A percentile compares a stretch with the other conserved stretches of the same genome.
Evolutionary conservation across 1,140 invertebrate species (phyloP).

Genomic region (Mycetomoellerius zeteki): DNA sequence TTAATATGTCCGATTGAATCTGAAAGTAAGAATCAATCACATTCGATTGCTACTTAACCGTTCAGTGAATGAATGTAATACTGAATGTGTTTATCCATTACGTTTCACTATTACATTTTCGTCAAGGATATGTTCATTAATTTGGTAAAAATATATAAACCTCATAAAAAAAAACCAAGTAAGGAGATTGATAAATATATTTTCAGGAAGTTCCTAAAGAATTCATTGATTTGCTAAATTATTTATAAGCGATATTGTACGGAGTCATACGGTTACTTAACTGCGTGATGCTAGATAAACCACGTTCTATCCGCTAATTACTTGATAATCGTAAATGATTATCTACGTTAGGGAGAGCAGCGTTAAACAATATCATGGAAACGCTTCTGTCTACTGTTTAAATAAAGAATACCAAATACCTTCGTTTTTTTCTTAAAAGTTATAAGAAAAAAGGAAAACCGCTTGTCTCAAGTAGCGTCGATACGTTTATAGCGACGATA

Average conservation of each 20-base stretch:
- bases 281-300: conserved; percentile 13
- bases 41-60: too few relatives aligned
- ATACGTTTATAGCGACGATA: too few relatives aligned
- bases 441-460: not conserved
- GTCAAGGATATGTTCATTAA: not conserved
- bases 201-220: not conserved
- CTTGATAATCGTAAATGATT: conserved; percentile 29
- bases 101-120: not conserved
- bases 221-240: conserved; percentile 16
- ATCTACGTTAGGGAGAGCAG: not conserved
- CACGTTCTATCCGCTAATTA: conserved; percentile 29
- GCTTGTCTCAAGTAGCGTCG: conserved; percentile 22
- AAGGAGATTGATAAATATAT: not conserved
- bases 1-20: too few relatives aligned
- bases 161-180: not conserved
- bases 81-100: not conserved
- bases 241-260: not conserved
- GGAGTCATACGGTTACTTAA: not conserved
- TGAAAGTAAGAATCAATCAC: too few relatives aligned
- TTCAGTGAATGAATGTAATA: too few relatives aligned
- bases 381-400: conserved; percentile 4
- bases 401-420: not conserved
- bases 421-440: not conserved
- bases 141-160: not conserved
- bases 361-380: not conserved